These are phyloP conservation scores for Heliconius erato DNA, from an alignment of 2,888 invertebrate species.

Conservation along the genomic window DNA sequence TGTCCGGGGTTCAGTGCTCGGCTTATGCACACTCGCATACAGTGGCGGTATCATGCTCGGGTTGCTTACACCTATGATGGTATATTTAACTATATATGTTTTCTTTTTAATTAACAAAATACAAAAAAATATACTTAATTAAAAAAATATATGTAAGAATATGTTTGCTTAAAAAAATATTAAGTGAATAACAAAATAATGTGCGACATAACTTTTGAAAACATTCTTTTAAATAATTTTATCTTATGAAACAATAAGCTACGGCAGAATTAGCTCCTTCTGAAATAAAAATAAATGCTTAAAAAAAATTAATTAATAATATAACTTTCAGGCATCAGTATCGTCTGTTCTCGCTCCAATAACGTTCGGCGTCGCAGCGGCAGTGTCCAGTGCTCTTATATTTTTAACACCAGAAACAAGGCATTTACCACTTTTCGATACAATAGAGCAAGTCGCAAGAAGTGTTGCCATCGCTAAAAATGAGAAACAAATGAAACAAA, in stretches of 20 bases:
- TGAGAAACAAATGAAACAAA: constrained; percentile 10
- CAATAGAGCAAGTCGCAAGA: constrained; percentile 67
- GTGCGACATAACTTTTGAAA: neutral
- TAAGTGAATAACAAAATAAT: too few relatives aligned
- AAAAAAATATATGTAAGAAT: too few relatives aligned
- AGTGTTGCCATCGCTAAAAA: constrained; percentile 19
- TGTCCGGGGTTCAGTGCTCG: constrained; percentile 86
- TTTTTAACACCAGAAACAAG: constrained; percentile 74
- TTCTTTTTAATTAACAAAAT: neutral
- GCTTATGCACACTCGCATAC: constrained; percentile 86
- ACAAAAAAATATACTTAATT: neutral
- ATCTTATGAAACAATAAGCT: neutral
- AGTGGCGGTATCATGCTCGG: constrained; percentile 87
- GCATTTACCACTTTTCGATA: constrained; percentile 71
- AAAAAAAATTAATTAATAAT: neutral
- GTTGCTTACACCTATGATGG: constrained; percentile 85
- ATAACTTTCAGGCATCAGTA: constrained; percentile 66
- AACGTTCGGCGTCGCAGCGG: constrained; percentile 73
- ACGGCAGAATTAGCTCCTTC: neutral
- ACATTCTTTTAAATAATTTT: neutral
- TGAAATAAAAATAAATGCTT: too few relatives aligned
- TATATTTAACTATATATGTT: neutral
- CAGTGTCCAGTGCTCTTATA: constrained; percentile 66
- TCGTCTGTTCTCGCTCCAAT: constrained; percentile 73
- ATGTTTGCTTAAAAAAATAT: too few relatives aligned